phyloP scores from a whole-genome alignment of 2,888 invertebrate species.

The Cybosia mesomella region DNA sequence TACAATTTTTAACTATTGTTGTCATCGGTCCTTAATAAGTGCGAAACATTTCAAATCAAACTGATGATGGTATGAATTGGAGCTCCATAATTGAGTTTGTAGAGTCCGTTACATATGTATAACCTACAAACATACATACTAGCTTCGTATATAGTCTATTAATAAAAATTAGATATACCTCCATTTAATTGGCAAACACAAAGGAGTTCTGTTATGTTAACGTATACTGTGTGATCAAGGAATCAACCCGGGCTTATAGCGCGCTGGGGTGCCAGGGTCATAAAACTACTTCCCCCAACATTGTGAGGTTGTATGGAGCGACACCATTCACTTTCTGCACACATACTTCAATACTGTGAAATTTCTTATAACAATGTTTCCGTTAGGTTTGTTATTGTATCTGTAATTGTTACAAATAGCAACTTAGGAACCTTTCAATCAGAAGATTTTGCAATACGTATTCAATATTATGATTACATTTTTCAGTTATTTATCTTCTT shows the following conservation, averaged over 20 bases:
- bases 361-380: slow-evolving; percentile 14
- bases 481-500: no score
- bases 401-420: background rate
- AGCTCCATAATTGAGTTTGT: no score
- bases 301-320: slow-evolving; percentile 62
- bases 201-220: slow-evolving; percentile 33
- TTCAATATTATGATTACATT: no score
- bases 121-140: no score
- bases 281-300: slow-evolving; percentile 83
- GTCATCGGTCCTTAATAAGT: no score
- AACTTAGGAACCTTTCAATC: background rate
- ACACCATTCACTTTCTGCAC: slow-evolving; percentile 64
- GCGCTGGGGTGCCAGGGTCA: slow-evolving; percentile 78
- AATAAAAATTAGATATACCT: background rate
- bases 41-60: no score
- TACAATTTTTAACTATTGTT: no score
- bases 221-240: slow-evolving; percentile 70
- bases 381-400: slow-evolving; percentile 1
- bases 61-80: no score
- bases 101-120: no score
- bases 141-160: background rate
- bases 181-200: background rate
- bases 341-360: slow-evolving; percentile 42
- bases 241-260: slow-evolving; percentile 81
- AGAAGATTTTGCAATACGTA: no score